A percentile compares a stretch with the other conserved stretches of the same genome.
Conservation (phyloP, 1,140 invertebrate genomes). For the Acromyrmex charruanus region DNA sequence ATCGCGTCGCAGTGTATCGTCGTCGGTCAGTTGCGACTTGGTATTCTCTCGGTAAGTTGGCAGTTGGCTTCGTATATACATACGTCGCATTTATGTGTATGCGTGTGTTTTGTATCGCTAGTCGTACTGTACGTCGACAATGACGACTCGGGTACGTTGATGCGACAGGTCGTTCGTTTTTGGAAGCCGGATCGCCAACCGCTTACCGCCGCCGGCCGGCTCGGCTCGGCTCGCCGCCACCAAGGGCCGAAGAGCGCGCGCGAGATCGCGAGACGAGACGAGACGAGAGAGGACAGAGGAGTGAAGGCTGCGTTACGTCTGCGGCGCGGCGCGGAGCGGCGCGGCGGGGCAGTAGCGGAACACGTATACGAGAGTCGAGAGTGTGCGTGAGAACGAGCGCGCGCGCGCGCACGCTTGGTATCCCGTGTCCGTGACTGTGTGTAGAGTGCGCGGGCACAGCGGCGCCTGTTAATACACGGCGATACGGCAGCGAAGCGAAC, state of each 20-base stretch:
- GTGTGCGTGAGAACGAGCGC: not conserved
- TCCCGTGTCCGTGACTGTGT: not conserved
- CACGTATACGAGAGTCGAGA: not conserved
- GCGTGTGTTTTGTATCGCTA: not conserved
- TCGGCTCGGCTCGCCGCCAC: not conserved
- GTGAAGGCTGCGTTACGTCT: not conserved
- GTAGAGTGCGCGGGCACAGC: conserved; percentile 23
- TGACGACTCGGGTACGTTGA: not conserved
- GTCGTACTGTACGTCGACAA: not conserved
- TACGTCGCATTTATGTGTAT: not conserved
- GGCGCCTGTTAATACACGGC: conserved; percentile 54
- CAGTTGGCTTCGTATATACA: too few relatives aligned
- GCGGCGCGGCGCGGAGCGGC: not conserved
- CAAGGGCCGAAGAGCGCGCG: conserved; percentile 3
- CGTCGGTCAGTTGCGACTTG: conserved; percentile 41
- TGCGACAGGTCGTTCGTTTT: not conserved
- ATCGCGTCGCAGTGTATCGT: conserved; percentile 54
- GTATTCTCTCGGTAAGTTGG: conserved; percentile 34
- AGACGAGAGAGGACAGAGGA: not conserved
- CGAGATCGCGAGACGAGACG: not conserved
- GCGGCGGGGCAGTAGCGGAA: not conserved
- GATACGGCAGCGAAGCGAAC: conserved; percentile 44
- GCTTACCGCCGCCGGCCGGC: not conserved
- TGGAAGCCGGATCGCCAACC: not conserved
- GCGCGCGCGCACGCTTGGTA: not conserved